Evolutionary conservation across 2,888 invertebrate genomes (phyloP).

Genomic region (Venusia cambrica): DNA sequence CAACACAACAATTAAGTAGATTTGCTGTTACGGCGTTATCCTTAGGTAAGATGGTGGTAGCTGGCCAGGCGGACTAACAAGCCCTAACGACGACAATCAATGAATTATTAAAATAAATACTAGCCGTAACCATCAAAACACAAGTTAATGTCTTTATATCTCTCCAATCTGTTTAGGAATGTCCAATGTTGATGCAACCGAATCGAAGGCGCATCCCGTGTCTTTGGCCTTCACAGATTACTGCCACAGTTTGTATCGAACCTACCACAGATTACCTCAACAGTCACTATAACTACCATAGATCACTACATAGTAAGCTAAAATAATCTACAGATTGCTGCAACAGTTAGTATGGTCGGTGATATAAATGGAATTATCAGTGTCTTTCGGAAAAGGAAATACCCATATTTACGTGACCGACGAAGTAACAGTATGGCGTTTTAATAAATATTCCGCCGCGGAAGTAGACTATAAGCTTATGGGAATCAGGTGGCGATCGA

Average conservation of each 20-base stretch:
- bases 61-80: too few species aligned
- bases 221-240: conserved; percentile 38
- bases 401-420: conserved; percentile 43
- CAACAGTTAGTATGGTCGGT: conserved; percentile 4
- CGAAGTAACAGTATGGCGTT: conserved; percentile 32
- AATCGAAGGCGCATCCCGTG: conserved; percentile 40
- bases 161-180: conserved; percentile 13
- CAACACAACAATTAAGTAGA: too few species aligned
- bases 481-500: conserved; percentile 18
- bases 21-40: too few species aligned
- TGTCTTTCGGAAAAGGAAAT: conserved; percentile 47
- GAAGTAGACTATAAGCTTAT: conserved; percentile 35
- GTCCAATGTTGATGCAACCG: conserved; percentile 22
- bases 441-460: conserved; percentile 23
- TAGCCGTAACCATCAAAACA: too few species aligned
- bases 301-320: background rate
- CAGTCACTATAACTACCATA: conserved; percentile 1
- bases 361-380: background rate
- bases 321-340: background rate
- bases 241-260: conserved; percentile 11
- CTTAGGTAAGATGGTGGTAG: too few species aligned
- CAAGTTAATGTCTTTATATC: conserved; percentile 1
- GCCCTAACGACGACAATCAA: too few species aligned
- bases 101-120: too few species aligned
- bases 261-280: conserved; percentile 5